Evolutionary conservation across 2,113 vertebrate genomes (phyloP).

Genomic region (Heliornis fulica): DNA sequence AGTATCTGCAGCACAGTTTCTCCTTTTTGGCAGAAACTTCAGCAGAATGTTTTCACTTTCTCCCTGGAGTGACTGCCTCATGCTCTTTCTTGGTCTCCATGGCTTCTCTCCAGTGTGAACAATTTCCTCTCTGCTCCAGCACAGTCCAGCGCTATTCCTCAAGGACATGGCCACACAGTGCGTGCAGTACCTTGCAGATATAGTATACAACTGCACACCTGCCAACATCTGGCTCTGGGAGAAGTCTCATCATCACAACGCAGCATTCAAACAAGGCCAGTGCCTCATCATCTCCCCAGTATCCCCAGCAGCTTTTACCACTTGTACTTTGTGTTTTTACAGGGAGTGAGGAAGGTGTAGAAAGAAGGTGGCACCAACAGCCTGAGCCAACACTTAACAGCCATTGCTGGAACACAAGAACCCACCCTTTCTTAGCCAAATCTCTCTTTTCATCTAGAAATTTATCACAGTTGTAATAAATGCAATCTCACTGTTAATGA

Average conservation of each 20-base stretch:
- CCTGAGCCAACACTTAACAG: neutral
- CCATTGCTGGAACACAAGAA: neutral
- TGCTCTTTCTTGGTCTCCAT: fast-evolving
- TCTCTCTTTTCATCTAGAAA: neutral
- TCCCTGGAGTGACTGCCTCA: neutral
- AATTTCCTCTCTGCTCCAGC: neutral
- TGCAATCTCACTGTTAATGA: neutral
- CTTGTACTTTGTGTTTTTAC: neutral
- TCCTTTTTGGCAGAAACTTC: neutral
- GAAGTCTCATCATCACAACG: fast-evolving
- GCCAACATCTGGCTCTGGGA: neutral
- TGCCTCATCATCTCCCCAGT: neutral
- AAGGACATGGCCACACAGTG: neutral
- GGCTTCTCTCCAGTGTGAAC: neutral
- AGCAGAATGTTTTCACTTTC: neutral
- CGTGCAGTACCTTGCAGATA: neutral
- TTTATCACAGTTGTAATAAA: neutral
- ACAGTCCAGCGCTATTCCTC: neutral
- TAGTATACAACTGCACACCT: neutral
- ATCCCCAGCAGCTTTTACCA: neutral
- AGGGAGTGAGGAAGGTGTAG: neutral
- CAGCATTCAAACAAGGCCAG: fast-evolving
- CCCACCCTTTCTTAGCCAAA: neutral
- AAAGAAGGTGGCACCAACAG: neutral
- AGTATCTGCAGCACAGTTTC: neutral